Base-by-base conservation (phyloP, 1,140 invertebrate species). In the Diploscapter pachys region DNA sequence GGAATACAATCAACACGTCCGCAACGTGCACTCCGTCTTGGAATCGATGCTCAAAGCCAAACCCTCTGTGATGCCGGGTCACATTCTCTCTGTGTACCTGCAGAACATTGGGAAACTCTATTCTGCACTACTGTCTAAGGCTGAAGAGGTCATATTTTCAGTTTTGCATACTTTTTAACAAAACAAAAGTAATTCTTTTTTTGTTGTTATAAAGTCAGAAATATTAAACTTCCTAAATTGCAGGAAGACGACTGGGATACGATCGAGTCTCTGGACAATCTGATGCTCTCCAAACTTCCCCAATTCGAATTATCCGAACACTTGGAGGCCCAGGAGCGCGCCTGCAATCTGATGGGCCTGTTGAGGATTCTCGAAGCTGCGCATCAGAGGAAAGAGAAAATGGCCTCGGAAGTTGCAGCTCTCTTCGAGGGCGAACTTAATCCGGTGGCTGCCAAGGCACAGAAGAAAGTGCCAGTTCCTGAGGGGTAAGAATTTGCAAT, bases 391-490 rank as follows among this genome's bases (percentile, higher is more conserved):
- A 57, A 73, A 5, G 72, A 75, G 51, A 84, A 84, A 62, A 83
- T 85, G 49, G 80, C 77, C 5, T 81, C 73, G 50, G 86, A 87
- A 67, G 71, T 89, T 52, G 77, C 81, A 3, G 70, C 81, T 4
- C 77, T 90, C 31, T 90, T 96, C 87, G 89, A 90, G 62, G 95
- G 95, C 3, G 95, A 98, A 86, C 88, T 99, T 5, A 99, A 99
- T 88, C 97, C 97, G 3, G 96, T 99, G 51, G 96, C 96, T 54
- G 91, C 93, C 0, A 98, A 98, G 89, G 97, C 97, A 65, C 97
- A 99, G 88, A 91, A 91, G 82, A 98, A 98, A 90, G 97, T 99
- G 13, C 96, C 93, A 75, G 89, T 99, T 75, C 96, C 97, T 2
- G 92, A 96, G 79, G 95, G 94, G 89, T 91, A 83, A 31, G 31